These are phyloP conservation scores for Oostethus manadensis DNA, from an alignment of 2,113 vertebrate species.

Conservation along the genomic window DNA sequence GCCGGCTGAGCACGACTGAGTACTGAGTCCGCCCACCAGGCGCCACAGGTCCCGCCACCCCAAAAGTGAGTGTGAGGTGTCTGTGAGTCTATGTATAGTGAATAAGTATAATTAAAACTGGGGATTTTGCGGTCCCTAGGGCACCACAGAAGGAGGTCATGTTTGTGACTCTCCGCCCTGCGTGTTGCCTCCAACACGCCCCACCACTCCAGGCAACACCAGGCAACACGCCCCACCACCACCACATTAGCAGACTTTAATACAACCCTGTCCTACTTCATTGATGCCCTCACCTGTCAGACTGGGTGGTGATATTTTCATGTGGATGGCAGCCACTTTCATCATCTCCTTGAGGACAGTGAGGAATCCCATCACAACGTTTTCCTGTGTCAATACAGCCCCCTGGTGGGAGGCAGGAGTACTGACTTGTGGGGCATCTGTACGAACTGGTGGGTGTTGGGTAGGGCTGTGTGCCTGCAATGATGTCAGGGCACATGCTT, in stretches of 20 bases:
- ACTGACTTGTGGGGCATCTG: conserved; percentile 59
- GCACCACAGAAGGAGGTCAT: no score
- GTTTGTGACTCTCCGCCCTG: no score
- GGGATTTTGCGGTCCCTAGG: no score
- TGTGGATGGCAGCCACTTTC: conserved; percentile 65
- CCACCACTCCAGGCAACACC: no score
- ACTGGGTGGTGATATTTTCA: conserved; percentile 27
- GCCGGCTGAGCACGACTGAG: no score
- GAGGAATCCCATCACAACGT: conserved; percentile 63
- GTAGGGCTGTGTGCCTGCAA: conserved; percentile 54
- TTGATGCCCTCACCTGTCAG: conserved; percentile 24
- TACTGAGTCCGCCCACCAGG: no score
- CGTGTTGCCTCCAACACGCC: no score
- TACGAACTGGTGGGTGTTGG: conserved; percentile 32
- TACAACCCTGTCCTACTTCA: not conserved
- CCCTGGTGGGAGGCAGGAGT: conserved; percentile 68
- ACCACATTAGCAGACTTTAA: not conserved
- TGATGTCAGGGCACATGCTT: not conserved
- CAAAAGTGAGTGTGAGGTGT: no score
- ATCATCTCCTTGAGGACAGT: conserved; percentile 74
- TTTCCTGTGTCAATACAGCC: conserved; percentile 58
- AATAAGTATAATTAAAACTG: no score
- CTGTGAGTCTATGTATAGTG: no score
- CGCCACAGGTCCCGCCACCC: no score
- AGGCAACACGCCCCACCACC: no score